Evolutionary conservation across 2,113 vertebrate species (phyloP).

Genomic region (Macrotis lagotis): DNA sequence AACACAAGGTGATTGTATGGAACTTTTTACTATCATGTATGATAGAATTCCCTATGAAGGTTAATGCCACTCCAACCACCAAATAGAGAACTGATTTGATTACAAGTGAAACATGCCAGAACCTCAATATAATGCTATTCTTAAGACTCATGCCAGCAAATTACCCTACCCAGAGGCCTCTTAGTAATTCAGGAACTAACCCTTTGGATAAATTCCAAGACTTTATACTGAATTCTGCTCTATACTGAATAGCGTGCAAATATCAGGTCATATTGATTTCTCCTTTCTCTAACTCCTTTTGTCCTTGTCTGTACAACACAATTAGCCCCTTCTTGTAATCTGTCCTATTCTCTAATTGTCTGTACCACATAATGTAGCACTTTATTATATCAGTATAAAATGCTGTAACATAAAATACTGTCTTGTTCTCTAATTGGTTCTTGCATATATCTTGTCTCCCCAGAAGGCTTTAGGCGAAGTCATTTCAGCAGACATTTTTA

Average conservation of each 20-base stretch:
- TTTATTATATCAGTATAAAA: neutral
- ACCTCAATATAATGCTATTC: conserved; percentile 17
- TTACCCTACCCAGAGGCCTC: neutral
- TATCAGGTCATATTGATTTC: neutral
- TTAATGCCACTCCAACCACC: conserved; percentile 35
- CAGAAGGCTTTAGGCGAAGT: neutral
- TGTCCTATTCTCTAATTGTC: neutral
- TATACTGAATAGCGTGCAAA: conserved; percentile 1
- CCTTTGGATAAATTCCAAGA: neutral
- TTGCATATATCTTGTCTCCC: neutral
- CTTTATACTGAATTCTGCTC: neutral
- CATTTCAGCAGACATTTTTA: neutral
- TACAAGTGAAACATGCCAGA: conserved; percentile 51
- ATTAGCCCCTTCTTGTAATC: neutral
- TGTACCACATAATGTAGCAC: neutral
- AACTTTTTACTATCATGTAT: neutral
- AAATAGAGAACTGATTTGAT: conserved; percentile 43
- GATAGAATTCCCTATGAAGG: conserved; percentile 19
- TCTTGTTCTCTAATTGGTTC: conserved; percentile 12
- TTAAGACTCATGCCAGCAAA: neutral
- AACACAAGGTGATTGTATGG: neutral
- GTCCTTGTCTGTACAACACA: neutral
- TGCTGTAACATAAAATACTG: neutral
- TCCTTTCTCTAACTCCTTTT: neutral
- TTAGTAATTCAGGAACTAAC: neutral